Conservation (phyloP, 2,888 invertebrate genomes). For the Zonitis immaculata region DNA sequence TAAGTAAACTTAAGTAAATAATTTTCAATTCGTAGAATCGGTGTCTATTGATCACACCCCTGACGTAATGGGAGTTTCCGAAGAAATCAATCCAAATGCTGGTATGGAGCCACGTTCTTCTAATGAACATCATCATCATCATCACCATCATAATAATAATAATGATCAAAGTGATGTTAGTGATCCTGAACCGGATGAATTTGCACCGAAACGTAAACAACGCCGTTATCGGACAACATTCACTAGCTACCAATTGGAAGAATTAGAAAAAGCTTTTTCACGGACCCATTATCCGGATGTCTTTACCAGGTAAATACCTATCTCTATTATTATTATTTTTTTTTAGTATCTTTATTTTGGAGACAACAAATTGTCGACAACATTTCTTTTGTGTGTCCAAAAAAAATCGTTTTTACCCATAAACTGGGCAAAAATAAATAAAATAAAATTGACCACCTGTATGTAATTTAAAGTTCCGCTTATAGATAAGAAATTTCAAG, state of each 20-base stretch:
- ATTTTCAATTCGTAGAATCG: not conserved
- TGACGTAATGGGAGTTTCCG: slow-evolving; percentile 47
- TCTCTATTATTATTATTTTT: too few relatives aligned
- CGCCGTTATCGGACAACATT: slow-evolving; percentile 90
- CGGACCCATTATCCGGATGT: slow-evolving; percentile 98
- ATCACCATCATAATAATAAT: too few relatives aligned
- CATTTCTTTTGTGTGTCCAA: too few relatives aligned
- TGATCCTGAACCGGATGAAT: slow-evolving; percentile 64
- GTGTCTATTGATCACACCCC: slow-evolving; percentile 27
- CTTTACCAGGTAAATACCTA: slow-evolving; percentile 93
- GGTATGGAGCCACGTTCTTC: slow-evolving; percentile 34
- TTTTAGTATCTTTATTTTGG: too few relatives aligned
- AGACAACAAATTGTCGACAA: too few relatives aligned
- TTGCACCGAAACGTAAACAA: slow-evolving; percentile 84
- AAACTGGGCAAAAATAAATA: too few relatives aligned
- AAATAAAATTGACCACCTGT: too few relatives aligned
- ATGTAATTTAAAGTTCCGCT: too few relatives aligned
- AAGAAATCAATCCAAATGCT: slow-evolving; percentile 41
- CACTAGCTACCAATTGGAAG: slow-evolving; percentile 91
- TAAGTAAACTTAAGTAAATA: not conserved
- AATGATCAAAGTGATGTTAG: slow-evolving; percentile 56
- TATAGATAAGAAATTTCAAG: too few relatives aligned
- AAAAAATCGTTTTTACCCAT: too few relatives aligned
- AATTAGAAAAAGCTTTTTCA: slow-evolving; percentile 94
- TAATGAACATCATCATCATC: too few relatives aligned